These are phyloP conservation scores for Protomyctophum bolini DNA, from an alignment of 2,113 vertebrate species.

Conservation along the genomic window DNA sequence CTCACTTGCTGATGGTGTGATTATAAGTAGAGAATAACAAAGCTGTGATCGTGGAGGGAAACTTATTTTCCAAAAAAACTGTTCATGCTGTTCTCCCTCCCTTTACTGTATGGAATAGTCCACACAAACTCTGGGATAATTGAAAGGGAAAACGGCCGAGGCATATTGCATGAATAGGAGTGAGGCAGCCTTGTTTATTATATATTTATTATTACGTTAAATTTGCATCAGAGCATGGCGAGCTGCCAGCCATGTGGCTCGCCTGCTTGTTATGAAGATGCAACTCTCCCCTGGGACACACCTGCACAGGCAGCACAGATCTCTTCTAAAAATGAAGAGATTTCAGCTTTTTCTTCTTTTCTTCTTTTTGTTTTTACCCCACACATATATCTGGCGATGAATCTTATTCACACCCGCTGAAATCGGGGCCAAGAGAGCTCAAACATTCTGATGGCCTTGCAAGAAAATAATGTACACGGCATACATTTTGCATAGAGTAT, in stretches of 20 bases:
- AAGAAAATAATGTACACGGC: slow-evolving; percentile 15
- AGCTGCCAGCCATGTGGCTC: not conserved
- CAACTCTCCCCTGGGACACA: slow-evolving; percentile 20
- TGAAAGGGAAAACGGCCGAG: no score
- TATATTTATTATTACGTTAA: slow-evolving; percentile 40
- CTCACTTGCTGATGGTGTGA: not conserved
- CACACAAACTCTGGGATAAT: not conserved
- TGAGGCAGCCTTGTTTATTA: slow-evolving; percentile 29
- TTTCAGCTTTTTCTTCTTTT: slow-evolving; percentile 8
- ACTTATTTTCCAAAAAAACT: not conserved
- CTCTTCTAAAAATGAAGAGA: slow-evolving; percentile 21
- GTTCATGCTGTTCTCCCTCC: not conserved
- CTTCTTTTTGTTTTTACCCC: slow-evolving; percentile 1
- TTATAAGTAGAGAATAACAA: not conserved
- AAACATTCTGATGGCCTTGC: slow-evolving; percentile 34
- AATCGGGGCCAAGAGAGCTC: slow-evolving; percentile 13
- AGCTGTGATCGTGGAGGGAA: not conserved
- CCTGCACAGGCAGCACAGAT: slow-evolving; percentile 20
- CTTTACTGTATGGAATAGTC: not conserved
- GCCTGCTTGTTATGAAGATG: slow-evolving; percentile 25
- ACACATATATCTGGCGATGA: slow-evolving; percentile 11
- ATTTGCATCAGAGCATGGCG: slow-evolving; percentile 15
- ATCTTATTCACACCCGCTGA: slow-evolving; percentile 22
- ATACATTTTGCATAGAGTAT: slow-evolving; percentile 7
- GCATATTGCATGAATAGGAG: slow-evolving; percentile 19